phyloP scores from a whole-genome alignment of 2,888 invertebrate species.

The Eremobia ochroleuca region DNA sequence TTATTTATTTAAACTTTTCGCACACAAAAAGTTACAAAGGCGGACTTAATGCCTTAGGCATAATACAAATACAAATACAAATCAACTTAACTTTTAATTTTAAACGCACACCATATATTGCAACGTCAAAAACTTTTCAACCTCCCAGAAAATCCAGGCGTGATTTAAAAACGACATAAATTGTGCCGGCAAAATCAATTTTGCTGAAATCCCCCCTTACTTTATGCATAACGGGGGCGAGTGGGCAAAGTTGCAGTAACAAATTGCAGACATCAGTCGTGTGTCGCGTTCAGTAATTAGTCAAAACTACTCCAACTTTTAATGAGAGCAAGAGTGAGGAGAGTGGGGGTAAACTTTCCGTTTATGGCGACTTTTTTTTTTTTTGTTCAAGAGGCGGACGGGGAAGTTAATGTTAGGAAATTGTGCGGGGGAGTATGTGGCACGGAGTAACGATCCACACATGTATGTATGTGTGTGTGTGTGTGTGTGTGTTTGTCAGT shows the following conservation, averaged over 20 bases:
- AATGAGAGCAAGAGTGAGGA: conserved; percentile 73
- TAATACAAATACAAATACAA: no score
- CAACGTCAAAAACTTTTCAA: conserved; percentile 28
- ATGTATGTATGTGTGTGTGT: neutral
- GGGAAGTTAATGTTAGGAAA: conserved; percentile 55
- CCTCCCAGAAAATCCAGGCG: conserved; percentile 30
- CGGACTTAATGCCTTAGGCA: no score
- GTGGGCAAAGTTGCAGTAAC: conserved; percentile 69
- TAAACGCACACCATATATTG: conserved; percentile 14
- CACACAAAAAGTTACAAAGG: no score
- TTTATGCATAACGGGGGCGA: conserved; percentile 54
- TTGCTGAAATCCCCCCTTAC: conserved; percentile 47
- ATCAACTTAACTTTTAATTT: neutral
- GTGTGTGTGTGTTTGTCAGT: neutral
- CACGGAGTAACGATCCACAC: neutral
- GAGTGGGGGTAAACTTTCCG: conserved; percentile 61
- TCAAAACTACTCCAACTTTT: conserved; percentile 77
- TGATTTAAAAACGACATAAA: conserved; percentile 60
- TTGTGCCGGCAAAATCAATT: conserved; percentile 60
- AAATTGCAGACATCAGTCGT: conserved; percentile 76
- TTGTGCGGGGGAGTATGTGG: conserved; percentile 27
- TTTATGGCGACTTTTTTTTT: conserved; percentile 59
- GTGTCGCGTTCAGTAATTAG: conserved; percentile 76
- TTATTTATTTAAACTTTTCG: neutral
- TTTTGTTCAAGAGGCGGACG: conserved; percentile 55